Percentiles rank a stretch among this genome's conserved stretches.
phyloP scores from a whole-genome alignment of 1,140 invertebrate species.

The Coboldia fuscipes region DNA sequence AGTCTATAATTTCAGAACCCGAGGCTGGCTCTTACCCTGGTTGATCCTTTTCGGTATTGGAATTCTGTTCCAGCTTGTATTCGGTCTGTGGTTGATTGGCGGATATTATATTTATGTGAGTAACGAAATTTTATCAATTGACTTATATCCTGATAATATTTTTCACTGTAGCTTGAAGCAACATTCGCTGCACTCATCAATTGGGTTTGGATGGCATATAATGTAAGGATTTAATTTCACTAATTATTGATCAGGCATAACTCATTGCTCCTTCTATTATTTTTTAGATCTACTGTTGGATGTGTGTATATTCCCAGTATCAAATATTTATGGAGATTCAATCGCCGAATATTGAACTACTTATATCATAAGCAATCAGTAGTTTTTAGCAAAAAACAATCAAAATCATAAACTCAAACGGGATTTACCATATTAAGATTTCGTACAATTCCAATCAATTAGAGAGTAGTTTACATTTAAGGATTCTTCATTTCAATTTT shows the following conservation, averaged over 20 bases:
- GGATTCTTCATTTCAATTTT: no score
- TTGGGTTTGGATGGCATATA: conserved; percentile 63
- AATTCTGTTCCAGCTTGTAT: conserved; percentile 52
- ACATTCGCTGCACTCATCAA: conserved; percentile 49
- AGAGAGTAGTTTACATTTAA: no score
- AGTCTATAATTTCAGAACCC: conserved; percentile 9
- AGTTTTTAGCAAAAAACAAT: no score
- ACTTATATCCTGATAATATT: conserved; percentile 4
- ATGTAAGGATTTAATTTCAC: conserved; percentile 35
- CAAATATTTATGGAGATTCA: conserved; percentile 56
- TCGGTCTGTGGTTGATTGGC: conserved; percentile 61
- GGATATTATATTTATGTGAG: conserved; percentile 82
- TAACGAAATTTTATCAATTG: conserved; percentile 6
- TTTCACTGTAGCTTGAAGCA: conserved; percentile 43
- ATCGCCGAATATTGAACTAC: conserved; percentile 67
- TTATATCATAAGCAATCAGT: conserved; percentile 49
- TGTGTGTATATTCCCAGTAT: conserved; percentile 66
- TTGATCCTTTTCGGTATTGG: conserved; percentile 42
- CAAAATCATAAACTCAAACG: no score
- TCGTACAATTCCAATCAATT: no score
- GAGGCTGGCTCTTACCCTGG: conserved; percentile 67
- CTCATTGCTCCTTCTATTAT: conserved; percentile 4
- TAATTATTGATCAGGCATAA: no score
- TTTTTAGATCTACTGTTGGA: conserved; percentile 65
- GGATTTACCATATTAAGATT: no score